Evolutionary conservation across 2,888 invertebrate species (phyloP), one percentile per base, ranked within the genome.

Genomic region (Pollenia griseotomentosa): DNA sequence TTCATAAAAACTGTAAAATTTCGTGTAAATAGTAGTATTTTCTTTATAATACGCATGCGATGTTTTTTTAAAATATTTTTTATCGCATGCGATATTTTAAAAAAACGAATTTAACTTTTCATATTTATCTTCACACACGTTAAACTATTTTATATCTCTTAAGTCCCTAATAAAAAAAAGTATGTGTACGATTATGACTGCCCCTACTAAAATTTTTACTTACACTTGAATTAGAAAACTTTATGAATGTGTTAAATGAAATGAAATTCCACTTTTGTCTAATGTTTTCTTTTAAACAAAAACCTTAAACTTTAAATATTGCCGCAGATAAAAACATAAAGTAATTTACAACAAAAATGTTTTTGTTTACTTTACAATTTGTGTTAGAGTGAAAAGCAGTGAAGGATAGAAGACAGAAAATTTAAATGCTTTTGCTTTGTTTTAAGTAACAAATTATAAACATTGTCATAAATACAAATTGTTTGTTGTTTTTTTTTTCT

Each of bases 171-270:
- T 12, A 9, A 6, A 33, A 11, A 19, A 71, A 63, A 65, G 33
- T 9, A 11, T n/a, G 33, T 33, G 33, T 33, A 33, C 4, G 33
- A 14, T n/a, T 40, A 44, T 61, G 75, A 63, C 51, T 55, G 46
- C 44, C 82, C 68, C 75, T 70, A 33, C 8, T 75, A 55, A 59
- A 63, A 8, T 19, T 46, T 44, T 12, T 40, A 42, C 16, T 53
- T 42, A 19, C n/a, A 14, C 42, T 57, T 33, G 1, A 48, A 16
- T n/a, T n/a, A 68, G 40, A 68, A 51, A 68, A 61, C 57, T 70
- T 75, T 83, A 68, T 83, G 82, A 83, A 75, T 75, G 75, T 75
- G 82, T 75, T 83, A 83, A 83, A 83, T 53, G 68, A 23, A 70
- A 59, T 53, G 59, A 53, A 46, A 71, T 23, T 51, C 12, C 66